Evolutionary conservation across 2,797 vertebrate genomes (phyloP).

Genomic region (Anguilla obscura): DNA sequence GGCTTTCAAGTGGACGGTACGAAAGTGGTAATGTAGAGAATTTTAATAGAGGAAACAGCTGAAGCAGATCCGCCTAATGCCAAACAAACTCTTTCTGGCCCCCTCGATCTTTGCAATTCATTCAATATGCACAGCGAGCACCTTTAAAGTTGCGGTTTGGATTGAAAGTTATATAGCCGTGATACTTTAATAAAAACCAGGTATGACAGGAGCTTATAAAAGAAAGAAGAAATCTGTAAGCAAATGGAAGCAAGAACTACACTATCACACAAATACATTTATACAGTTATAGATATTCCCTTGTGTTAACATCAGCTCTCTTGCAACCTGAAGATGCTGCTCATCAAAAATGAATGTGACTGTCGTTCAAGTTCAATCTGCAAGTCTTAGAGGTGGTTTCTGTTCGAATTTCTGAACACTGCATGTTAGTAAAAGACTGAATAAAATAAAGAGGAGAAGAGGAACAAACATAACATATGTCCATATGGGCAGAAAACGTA

Average conservation of each 20-base stretch:
- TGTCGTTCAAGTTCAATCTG: too few relatives aligned
- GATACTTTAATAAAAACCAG: slow-evolving; percentile 14
- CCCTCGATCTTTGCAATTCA: not conserved
- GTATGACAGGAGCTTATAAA: not conserved
- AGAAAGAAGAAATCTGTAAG: not conserved
- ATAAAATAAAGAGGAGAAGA: too few relatives aligned
- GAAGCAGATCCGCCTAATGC: slow-evolving; percentile 38
- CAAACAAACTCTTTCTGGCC: slow-evolving; percentile 28
- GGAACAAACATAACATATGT: too few relatives aligned
- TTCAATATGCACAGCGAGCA: not conserved
- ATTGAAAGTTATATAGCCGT: not conserved
- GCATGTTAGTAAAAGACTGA: too few relatives aligned
- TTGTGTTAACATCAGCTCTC: not conserved
- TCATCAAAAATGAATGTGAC: not conserved
- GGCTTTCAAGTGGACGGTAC: slow-evolving; percentile 64
- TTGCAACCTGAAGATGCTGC: not conserved
- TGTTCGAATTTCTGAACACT: too few relatives aligned
- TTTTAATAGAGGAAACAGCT: slow-evolving; percentile 59
- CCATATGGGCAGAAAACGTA: too few relatives aligned
- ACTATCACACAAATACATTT: not conserved
- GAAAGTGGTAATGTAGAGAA: slow-evolving; percentile 59
- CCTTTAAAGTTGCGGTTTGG: not conserved
- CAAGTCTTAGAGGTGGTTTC: too few relatives aligned
- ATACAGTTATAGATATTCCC: not conserved
- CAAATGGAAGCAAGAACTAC: not conserved